Conservation (phyloP, 2,888 invertebrate genomes). For the Norana najaformis region DNA sequence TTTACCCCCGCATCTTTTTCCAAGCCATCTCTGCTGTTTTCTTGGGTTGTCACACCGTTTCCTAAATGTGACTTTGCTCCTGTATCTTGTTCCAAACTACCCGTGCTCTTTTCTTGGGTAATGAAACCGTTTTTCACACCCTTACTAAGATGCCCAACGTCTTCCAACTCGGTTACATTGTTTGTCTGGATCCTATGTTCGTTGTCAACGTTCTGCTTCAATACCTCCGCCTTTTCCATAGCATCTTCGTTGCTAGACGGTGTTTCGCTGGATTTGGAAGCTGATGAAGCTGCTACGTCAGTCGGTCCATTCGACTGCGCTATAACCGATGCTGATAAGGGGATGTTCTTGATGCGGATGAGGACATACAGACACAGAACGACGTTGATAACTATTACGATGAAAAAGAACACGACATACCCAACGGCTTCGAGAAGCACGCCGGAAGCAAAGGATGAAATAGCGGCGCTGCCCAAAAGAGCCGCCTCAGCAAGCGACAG, state of each 20-base stretch:
- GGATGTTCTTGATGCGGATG: conserved; percentile 6
- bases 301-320: neutral
- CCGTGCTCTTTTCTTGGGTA: neutral
- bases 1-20: neutral
- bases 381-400: neutral
- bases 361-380: neutral
- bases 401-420: neutral
- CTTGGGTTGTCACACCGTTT: neutral
- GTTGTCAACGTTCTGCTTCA: neutral
- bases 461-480: neutral
- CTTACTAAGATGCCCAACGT: neutral
- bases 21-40: neutral
- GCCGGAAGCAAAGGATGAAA: conserved; percentile 9
- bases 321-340: conserved; percentile 2
- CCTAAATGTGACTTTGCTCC: neutral
- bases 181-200: neutral
- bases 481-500: conserved; percentile 15
- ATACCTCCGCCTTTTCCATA: neutral
- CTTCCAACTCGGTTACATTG: neutral
- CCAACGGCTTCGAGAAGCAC: neutral
- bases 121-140: neutral
- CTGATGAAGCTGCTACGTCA: neutral
- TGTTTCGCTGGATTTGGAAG: neutral
- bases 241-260: neutral
- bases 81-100: neutral